Conservation (phyloP, 2,113 vertebrate species). For the Myotis davidii region DNA sequence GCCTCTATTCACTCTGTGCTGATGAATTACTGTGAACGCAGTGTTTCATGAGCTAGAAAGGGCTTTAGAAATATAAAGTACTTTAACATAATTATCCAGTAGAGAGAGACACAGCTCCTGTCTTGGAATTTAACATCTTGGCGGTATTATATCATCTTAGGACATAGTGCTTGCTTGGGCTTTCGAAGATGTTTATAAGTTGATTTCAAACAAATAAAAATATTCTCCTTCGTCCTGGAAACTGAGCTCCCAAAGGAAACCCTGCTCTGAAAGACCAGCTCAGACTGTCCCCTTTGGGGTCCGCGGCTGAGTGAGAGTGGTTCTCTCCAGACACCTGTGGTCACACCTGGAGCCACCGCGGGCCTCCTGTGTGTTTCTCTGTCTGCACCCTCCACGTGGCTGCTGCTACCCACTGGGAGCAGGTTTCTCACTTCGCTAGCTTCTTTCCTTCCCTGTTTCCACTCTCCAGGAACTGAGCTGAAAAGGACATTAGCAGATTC, state of each 20-base stretch:
- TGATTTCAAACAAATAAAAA: not conserved
- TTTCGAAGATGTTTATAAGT: not conserved
- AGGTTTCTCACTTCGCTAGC: not conserved
- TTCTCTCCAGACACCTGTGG: not conserved
- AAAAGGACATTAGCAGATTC: not conserved
- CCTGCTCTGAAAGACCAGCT: not conserved
- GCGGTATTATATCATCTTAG: not conserved
- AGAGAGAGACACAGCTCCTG: not conserved
- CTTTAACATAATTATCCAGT: not conserved
- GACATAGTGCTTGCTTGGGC: not conserved
- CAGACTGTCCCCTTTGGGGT: not conserved
- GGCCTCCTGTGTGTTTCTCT: not conserved
- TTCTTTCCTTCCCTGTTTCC: not conserved
- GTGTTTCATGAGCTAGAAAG: not conserved
- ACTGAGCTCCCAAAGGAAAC: not conserved
- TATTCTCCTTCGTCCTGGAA: not conserved
- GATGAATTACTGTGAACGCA: not conserved
- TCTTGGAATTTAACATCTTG: slow-evolving; percentile 3
- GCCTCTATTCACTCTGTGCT: not conserved
- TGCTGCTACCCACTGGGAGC: not conserved
- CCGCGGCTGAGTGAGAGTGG: not conserved
- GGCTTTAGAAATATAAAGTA: not conserved
- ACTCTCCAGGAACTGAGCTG: not conserved
- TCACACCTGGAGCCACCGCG: not conserved
- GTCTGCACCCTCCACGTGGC: not conserved